Base-by-base conservation (phyloP, 2,888 invertebrate genomes). In the Agrilus cyanescens region DNA sequence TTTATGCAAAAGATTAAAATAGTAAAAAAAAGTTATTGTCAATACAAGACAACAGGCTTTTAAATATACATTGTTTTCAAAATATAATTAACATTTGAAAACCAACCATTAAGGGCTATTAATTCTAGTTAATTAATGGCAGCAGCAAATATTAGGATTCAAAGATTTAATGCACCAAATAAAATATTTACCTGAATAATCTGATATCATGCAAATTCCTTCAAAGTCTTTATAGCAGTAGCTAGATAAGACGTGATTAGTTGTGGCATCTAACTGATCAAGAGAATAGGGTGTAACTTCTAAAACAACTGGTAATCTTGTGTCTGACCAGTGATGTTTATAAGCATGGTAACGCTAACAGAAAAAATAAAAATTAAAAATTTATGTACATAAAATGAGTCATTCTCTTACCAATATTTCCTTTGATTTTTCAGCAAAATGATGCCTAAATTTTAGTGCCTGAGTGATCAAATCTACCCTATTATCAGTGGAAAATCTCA, bases 241-340 rank as follows among this genome's bases (percentile, higher is more conserved):
- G 55, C 82, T 81, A 30, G 91, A 86, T 41, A 95, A 70, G 15
- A 86, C 68, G 47, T 79, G 78, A 60, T 86, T 85, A 2, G 87
- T 87, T 1, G 86, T 81, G 2, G 89, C 85, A 66, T 96, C 91
- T 45, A 91, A 66, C 66, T 97, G 97, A 62, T 95, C 89, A 42
- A 98, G 66, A 20, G 91, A 87, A 62, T 85, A 86, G 0, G 89
- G 85, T n/a, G 89, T 88, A 2, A 95, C 85, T 73, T 95, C 93
- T 46, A 98, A 69, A 16, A 87, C 78, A 13, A 91, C 79, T 1
- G 93, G 90, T 33, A 94, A 72, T 48, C 87, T 78, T 30, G 85
- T 86, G 40, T 94, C 94, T 37, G 94, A 91, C 96, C 97, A 98
- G 59, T 96, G 95, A 60, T 90, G 85, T 69, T 98, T 97, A 66